phyloP scores from a whole-genome alignment of 2,888 invertebrate species.

The Calliphora vomitoria region DNA sequence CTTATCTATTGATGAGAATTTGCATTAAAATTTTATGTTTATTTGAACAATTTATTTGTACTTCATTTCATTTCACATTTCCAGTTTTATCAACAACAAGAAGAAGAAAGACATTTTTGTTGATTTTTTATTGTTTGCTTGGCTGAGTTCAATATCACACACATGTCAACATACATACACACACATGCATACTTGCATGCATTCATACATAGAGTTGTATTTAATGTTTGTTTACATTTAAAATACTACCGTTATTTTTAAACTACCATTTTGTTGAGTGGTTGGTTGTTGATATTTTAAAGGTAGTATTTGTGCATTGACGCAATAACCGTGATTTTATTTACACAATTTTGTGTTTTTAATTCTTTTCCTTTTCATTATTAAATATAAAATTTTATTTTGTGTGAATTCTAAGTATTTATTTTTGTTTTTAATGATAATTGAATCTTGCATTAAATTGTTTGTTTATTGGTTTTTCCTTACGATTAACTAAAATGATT shows the following conservation, averaged over 20 bases:
- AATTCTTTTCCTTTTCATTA: neutral
- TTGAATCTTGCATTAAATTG: conserved; percentile 3
- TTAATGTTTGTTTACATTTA: conserved; percentile 1
- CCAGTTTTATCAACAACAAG: neutral
- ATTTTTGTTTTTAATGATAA: neutral
- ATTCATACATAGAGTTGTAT: neutral
- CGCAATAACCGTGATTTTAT: neutral
- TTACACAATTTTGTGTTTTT: neutral
- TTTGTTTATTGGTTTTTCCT: conserved; percentile 39
- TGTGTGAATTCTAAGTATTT: conserved; percentile 4
- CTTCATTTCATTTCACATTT: conserved; percentile 1
- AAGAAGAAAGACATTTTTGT: neutral
- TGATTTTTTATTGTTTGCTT: conserved; percentile 20
- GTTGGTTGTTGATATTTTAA: neutral
- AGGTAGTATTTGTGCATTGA: neutral
- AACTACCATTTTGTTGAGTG: neutral
- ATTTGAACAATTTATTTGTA: conserved; percentile 7
- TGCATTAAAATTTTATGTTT: neutral
- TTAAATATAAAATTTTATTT: conserved; percentile 4
- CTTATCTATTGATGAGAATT: conserved; percentile 12
- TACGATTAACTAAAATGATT: conserved; percentile 33
- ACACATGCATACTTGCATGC: too few species aligned
- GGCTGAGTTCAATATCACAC: neutral
- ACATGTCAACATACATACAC: neutral
- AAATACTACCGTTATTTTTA: conserved; percentile 17